These are phyloP conservation scores for Plectropomus leopardus DNA, from an alignment of 2,113 vertebrate genomes.

Conservation along the genomic window DNA sequence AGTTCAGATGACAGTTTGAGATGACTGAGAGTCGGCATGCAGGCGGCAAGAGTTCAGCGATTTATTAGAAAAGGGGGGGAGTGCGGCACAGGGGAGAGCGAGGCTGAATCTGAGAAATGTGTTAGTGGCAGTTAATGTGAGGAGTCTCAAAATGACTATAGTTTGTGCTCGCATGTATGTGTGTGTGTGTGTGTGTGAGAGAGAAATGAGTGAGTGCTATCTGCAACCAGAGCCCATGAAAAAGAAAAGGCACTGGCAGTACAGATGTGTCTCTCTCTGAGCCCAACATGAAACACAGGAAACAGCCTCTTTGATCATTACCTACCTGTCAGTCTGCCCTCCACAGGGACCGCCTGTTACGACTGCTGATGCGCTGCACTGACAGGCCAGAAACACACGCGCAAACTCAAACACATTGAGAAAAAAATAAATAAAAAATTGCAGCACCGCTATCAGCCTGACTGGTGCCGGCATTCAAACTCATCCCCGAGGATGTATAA, in stretches of 20 bases:
- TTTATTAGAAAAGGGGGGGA: constrained; percentile 65
- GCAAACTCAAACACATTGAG: constrained; percentile 66
- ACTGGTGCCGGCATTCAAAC: constrained; percentile 67
- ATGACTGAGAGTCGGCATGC: constrained; percentile 61
- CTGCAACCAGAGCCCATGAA: constrained; percentile 68
- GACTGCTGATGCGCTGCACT: constrained; percentile 72
- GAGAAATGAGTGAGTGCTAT: constrained; percentile 50
- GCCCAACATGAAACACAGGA: constrained; percentile 81
- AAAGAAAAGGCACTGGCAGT: constrained; percentile 63
- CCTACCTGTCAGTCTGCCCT: constrained; percentile 82
- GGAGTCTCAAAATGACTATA: constrained; percentile 55
- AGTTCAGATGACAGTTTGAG: constrained; percentile 71
- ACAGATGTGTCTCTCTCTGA: constrained; percentile 77
- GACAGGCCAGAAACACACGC: constrained; percentile 75
- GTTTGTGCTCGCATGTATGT: constrained; percentile 44
- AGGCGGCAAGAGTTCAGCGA: constrained; percentile 62
- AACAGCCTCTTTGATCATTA: constrained; percentile 84
- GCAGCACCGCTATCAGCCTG: constrained; percentile 44
- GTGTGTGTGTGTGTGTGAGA: constrained; percentile 6
- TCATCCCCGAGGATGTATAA: constrained; percentile 70
- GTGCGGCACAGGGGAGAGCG: constrained; percentile 16
- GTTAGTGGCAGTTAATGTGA: constrained; percentile 70
- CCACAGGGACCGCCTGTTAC: constrained; percentile 80
- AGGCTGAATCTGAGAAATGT: constrained; percentile 56
- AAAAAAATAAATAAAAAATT: constrained; percentile 26